Evolutionary conservation across 2,113 vertebrate genomes (phyloP).

Genomic region (Sorex araneus): DNA sequence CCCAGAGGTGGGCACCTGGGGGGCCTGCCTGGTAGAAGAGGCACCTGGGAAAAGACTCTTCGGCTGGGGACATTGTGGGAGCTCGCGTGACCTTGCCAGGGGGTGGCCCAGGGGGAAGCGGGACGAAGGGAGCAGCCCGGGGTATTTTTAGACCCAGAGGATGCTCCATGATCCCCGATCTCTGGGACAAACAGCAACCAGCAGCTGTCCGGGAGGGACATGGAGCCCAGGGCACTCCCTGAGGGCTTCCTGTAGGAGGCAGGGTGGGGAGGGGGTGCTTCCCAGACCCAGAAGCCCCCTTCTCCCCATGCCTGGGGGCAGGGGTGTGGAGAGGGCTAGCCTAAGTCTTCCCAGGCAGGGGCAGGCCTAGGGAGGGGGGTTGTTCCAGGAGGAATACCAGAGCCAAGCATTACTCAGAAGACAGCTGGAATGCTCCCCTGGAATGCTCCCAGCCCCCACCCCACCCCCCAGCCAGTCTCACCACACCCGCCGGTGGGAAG

Average conservation of each 20-base stretch:
- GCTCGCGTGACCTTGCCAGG: neutral
- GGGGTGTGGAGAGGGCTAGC: neutral
- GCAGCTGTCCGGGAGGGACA: neutral
- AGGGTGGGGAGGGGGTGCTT: neutral
- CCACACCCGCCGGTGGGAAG: neutral
- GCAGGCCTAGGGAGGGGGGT: neutral
- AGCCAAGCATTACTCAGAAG: conserved; percentile 72
- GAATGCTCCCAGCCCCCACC: conserved; percentile 53
- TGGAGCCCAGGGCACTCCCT: neutral
- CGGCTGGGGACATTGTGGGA: neutral
- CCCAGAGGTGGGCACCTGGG: neutral
- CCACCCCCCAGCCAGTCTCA: neutral
- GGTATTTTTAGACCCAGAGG: conserved; percentile 75
- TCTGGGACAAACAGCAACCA: conserved; percentile 55
- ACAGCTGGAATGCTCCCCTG: conserved; percentile 70
- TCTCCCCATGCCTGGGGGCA: neutral
- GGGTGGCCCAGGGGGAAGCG: conserved; percentile 12
- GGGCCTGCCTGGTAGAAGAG: neutral
- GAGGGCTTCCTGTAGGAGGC: neutral
- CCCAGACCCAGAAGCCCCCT: neutral
- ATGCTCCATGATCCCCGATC: conserved; percentile 24
- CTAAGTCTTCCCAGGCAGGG: neutral
- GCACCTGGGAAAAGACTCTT: neutral
- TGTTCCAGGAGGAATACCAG: conserved; percentile 47
- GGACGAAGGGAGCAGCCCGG: neutral